phyloP scores from a whole-genome alignment of 2,888 invertebrate species.

The Apotomis capreana region DNA sequence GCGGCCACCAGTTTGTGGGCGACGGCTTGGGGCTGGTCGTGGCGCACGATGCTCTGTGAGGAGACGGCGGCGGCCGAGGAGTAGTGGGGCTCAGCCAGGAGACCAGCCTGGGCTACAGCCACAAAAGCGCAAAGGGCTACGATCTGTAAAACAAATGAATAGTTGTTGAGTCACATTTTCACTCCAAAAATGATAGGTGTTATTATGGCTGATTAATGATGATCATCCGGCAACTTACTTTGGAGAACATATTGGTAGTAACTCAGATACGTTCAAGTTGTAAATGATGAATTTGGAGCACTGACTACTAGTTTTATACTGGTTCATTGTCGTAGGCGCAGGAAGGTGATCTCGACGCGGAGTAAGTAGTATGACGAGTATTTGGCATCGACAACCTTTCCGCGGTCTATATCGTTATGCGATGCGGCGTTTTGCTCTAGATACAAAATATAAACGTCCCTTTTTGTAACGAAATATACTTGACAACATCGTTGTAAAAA shows the following conservation, averaged over 20 bases:
- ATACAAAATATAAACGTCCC: neutral
- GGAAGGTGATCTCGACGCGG: neutral
- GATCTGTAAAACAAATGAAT: conserved; percentile 52
- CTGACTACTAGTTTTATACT: conserved; percentile 15
- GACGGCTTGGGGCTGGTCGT: conserved; percentile 53
- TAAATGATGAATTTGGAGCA: conserved; percentile 16
- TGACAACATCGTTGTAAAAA: too few relatives aligned
- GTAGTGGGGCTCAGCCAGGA: conserved; percentile 49
- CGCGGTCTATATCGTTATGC: conserved; percentile 9
- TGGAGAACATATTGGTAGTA: conserved; percentile 41
- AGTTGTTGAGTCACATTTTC: too few relatives aligned
- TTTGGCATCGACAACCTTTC: conserved; percentile 16
- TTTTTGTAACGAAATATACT: too few relatives aligned
- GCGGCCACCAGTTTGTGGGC: conserved; percentile 44
- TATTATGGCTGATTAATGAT: too few relatives aligned
- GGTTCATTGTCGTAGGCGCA: conserved; percentile 1
- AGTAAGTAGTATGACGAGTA: conserved; percentile 20
- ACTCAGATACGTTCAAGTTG: conserved; percentile 36
- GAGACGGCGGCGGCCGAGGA: conserved; percentile 48
- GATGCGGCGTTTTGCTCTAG: neutral
- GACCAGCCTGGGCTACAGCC: conserved; percentile 36
- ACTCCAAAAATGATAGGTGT: too few relatives aligned
- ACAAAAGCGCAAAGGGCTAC: conserved; percentile 46
- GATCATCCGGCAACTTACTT: conserved; percentile 37
- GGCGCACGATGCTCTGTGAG: conserved; percentile 49